phyloP scores from a whole-genome alignment of 2,113 vertebrate species.

The Oceanites oceanicus region DNA sequence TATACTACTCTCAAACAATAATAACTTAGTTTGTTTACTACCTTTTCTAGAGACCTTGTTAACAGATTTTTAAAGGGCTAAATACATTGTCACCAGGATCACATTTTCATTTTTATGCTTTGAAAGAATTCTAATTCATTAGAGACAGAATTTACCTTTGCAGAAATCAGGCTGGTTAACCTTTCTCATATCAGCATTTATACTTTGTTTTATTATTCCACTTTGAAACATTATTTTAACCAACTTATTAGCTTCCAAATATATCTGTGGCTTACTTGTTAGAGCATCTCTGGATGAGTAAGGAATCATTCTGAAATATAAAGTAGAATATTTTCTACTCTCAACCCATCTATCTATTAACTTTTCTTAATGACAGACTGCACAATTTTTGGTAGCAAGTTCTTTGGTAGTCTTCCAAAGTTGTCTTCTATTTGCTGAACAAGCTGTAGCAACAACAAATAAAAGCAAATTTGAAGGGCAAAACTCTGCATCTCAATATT shows the following conservation, averaged over 20 bases:
- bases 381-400: background rate
- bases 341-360: background rate
- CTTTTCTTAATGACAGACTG: background rate
- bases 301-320: background rate
- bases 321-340: background rate
- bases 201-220: background rate
- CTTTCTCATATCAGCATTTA: background rate
- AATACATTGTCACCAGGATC: background rate
- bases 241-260: background rate
- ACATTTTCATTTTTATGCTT: background rate
- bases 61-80: background rate
- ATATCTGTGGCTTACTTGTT: background rate
- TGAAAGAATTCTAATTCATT: background rate
- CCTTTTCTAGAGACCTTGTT: background rate
- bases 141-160: background rate
- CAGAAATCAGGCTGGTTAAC: background rate
- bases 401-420: background rate
- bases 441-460: background rate
- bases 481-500: background rate
- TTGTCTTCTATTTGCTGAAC: conserved; percentile 6
- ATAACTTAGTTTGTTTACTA: background rate
- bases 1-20: background rate
- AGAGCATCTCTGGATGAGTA: background rate
- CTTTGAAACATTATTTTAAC: background rate
- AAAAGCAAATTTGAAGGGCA: conserved; percentile 21